Conservation (phyloP, 2,113 vertebrate genomes). For the Megaleporinus macrocephalus region DNA sequence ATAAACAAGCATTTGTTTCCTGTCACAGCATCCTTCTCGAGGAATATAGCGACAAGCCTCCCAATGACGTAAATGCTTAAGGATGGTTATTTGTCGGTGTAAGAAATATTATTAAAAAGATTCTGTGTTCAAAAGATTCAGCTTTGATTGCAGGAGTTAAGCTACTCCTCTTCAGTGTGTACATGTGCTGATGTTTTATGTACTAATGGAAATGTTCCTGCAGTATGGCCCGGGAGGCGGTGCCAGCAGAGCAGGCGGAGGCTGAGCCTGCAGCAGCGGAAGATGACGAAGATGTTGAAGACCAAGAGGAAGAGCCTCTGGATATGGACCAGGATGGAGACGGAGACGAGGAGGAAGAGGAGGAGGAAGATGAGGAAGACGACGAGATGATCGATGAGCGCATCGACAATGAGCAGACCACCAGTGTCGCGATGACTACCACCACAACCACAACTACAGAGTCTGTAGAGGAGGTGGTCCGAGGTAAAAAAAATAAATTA, state of each 20-base stretch:
- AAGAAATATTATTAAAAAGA: too few species aligned
- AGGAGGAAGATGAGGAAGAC: constrained; percentile 81
- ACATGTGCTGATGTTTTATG: background rate
- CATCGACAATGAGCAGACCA: constrained; percentile 83
- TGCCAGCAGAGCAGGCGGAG: constrained; percentile 77
- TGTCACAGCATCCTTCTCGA: too few species aligned
- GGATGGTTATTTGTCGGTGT: too few species aligned
- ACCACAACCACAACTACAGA: constrained; percentile 90
- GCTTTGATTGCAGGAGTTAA: too few species aligned
- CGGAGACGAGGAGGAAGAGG: constrained; percentile 80
- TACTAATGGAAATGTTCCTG: background rate
- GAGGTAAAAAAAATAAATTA: too few species aligned
- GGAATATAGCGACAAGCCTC: too few species aligned
- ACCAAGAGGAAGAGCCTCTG: constrained; percentile 78
- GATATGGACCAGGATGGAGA: constrained; percentile 83
- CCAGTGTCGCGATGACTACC: constrained; percentile 91
- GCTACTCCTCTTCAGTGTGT: too few species aligned
- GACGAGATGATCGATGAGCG: constrained; percentile 79
- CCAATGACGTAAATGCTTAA: too few species aligned
- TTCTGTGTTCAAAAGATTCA: too few species aligned
- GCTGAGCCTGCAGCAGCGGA: constrained; percentile 68
- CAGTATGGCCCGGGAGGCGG: constrained; percentile 88
- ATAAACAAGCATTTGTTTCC: too few species aligned
- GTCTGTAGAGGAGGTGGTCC: constrained; percentile 96
- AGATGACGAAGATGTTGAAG: constrained; percentile 78